Evolutionary conservation across 2,797 vertebrate species (phyloP), one percentile per base, ranked within the genome.

Genomic region (Sorex maritimensis): DNA sequence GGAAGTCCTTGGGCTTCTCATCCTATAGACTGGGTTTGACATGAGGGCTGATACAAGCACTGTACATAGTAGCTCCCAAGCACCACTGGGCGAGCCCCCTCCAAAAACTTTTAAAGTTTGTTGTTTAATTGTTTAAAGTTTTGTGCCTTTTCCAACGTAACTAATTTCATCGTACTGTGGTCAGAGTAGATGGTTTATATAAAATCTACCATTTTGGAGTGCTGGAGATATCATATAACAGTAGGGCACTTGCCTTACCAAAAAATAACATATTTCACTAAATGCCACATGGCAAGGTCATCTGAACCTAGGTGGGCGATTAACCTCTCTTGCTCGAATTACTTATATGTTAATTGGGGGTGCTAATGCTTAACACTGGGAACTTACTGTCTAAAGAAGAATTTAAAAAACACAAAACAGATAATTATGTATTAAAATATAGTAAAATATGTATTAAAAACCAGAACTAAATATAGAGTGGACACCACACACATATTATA

Each of bases 1-100:
- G 97, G 97, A 98, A 98, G 97, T 98, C 98, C 97, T 97, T 1
- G 73, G 21, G 26, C n/a, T 86, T 58, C 46, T 5, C 9, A 65
- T 38, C 55, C 61, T 21, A 19, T 19, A 24, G 14, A 23, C 7
- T 23, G 8, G 72, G 72, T 75, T 77, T 55, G 19, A 30, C 26
- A 13, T 71, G 30, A 79, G 75, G 24, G 68, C 52, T 34, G 4
- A 49, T 38, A 11, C 11, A n/a, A 14, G 58, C 10, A 52, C 49
- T 9, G 83, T 65, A 10, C 21, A 13, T 19, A 15, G 55, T 69
- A 58, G 24, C 19, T 74, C 72, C 77, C 49, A 46, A 68, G 61
- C 10, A 52, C 49, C 49, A 86, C 65, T 23, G 13, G 11, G 15
- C 11, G 96, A 97, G 98, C n/a, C 88, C 81, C 81, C 65, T 77